Evolutionary conservation across 2,888 invertebrate species (phyloP), one percentile per base, ranked within the genome.

Genomic region (Disparrhopalites patrizii): DNA sequence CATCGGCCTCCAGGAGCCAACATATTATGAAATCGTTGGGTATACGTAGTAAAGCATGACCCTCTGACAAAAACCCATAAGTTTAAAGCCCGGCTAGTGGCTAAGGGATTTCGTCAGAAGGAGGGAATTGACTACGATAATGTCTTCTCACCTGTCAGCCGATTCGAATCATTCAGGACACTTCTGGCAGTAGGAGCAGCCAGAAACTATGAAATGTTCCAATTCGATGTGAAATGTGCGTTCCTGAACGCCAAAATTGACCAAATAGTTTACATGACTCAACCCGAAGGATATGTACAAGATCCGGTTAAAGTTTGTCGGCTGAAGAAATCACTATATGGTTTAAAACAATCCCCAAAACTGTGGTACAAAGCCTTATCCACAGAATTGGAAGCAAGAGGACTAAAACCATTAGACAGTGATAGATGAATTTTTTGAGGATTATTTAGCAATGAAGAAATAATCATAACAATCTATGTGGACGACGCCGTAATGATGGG

Each of bases 311-410:
- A 13, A 13, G 62, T 62, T 0, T 73, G 69, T 55, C 58, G 52
- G 51, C 57, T 74, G 3, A 23, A 55, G 8, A 66, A 62, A 28
- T 57, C 63, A 10, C 20, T 75, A 2, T 75, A 75, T 50, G 74
- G 74, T 4, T 57, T 76, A 1, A 73, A 72, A 31, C 70, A 75
- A 66, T 57, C 69, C 2, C 67, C 70, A 10, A 28, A 68, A 10
- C 55, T 51, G 1, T 75, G 75, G 73, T 68, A 72, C 25, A 20
- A 67, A 10, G n/a, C n/a, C n/a, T n/a, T n/a, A n/a, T n/a, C n/a
- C n/a, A n/a, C n/a, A n/a, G n/a, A n/a, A n/a, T n/a, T n/a, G n/a
- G n/a, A n/a, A n/a, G n/a, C n/a, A n/a, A n/a, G n/a, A n/a, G n/a
- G n/a, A n/a, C n/a, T n/a, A n/a, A n/a, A n/a, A n/a, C n/a, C n/a